Evolutionary conservation across 2,113 vertebrate genomes (phyloP), one percentile per base, ranked within the genome.

Genomic region (Pseudonaja textilis): DNA sequence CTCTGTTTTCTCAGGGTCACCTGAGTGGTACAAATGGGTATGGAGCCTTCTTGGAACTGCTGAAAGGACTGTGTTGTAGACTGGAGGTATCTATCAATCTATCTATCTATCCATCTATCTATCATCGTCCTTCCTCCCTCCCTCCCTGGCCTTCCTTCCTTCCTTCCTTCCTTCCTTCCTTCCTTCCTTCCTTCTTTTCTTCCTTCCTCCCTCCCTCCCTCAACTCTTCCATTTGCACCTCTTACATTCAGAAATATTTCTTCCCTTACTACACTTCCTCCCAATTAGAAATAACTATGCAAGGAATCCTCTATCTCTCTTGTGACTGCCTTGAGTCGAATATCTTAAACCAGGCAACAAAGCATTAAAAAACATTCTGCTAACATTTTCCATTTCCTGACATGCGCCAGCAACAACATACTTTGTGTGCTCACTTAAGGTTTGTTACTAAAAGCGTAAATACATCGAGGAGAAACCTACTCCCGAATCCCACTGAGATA

Each of bases 401-500:
- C 96, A 97, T 96, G 96, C 96, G 7, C 16, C 34, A 96, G 93
- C 89, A 91, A 91, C 85, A 95, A 93, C 93, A 54, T 11, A 96
- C 93, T 95, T 91, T 94, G 95, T 94, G 95, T 0, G 0, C 94
- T 95, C 50, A 93, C 93, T 94, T 94, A 93, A 94, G 92, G 95
- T 94, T 57, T 96, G 95, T 95, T 96, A 96, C 95, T 97, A 95
- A 95, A 96, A 96, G 95, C 95, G 97, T 56, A 95, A 69, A 61
- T 0, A 96, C 93, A 61, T 97, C 94, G 97, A 96, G 95, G 86
- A 97, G 97, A 98, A 61, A 99, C 99, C 97, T 99, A 99, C 99
- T 99, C 98, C 98, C 98, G 97, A 99, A 98, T 99, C 99, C 99
- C 97, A 99, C 97, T 86, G 99, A 99, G 97, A 99, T 96, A 98